These are phyloP conservation scores for Hexactinellida sp. DNA, from an alignment of 37 sponge, comb jelly and placozoan species.

Conservation along the genomic window DNA sequence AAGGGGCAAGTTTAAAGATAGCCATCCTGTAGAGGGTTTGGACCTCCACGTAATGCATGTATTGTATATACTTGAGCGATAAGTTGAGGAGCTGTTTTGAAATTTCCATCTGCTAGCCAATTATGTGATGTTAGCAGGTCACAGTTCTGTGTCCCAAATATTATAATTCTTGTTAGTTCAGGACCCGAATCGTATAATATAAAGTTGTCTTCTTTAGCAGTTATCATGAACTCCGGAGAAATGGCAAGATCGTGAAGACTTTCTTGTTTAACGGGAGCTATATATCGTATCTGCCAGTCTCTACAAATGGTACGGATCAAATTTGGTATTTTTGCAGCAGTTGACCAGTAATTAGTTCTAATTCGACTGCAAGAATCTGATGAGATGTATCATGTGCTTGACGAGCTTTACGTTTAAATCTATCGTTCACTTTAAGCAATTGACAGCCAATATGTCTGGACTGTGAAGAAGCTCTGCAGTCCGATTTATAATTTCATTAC, in stretches of 20 bases:
- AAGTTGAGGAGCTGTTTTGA: background rate
- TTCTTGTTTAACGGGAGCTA: background rate
- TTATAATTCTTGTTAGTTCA: background rate
- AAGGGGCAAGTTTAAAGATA: background rate
- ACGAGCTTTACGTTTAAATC: background rate
- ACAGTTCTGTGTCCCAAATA: background rate
- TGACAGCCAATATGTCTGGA: background rate
- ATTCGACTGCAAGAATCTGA: background rate
- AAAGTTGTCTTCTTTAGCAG: slow-evolving; percentile 3
- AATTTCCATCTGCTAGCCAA: background rate
- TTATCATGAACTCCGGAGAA: background rate
- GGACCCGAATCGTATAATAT: background rate
- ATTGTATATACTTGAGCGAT: background rate
- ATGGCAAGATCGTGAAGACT: background rate
- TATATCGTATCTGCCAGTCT: background rate
- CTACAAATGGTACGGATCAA: background rate
- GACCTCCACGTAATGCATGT: background rate
- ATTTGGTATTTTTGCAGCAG: background rate
- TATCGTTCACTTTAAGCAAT: background rate
- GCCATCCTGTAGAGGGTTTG: slow-evolving; percentile 8
- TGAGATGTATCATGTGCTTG: background rate
- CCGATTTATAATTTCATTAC: background rate
- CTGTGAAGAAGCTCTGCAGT: background rate
- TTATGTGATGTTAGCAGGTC: background rate
- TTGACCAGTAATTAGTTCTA: background rate